Percentiles rank a stretch among this genome's conserved stretches.
Evolutionary conservation across 2,113 vertebrate species (phyloP).

Genomic region (Piaya cayana): DNA sequence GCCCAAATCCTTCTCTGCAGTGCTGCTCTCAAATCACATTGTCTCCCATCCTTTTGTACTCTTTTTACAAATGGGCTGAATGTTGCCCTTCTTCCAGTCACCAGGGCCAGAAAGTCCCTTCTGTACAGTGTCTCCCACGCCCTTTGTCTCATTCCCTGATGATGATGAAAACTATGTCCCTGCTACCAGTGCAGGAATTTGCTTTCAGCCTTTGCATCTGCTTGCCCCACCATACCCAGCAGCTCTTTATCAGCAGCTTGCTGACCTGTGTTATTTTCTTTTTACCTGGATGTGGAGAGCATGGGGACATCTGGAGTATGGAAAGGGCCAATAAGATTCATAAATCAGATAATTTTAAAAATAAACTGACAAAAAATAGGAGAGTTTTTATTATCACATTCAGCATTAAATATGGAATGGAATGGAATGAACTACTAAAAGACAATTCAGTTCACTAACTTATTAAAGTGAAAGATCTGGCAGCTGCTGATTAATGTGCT

Average conservation of each 20-base stretch:
- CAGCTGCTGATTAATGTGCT: not conserved
- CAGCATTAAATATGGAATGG: not conserved
- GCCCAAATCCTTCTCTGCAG: too few relatives aligned
- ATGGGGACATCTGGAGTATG: not conserved
- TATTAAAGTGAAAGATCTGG: not conserved
- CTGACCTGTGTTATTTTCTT: not conserved
- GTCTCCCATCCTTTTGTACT: too few relatives aligned
- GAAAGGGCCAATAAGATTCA: not conserved
- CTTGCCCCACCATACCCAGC: rapidly evolving
- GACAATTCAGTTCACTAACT: not conserved
- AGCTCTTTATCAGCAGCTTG: not conserved
- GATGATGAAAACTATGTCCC: rapidly evolving
- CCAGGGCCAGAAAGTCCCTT: not conserved
- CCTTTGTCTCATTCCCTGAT: not conserved
- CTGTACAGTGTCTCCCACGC: rapidly evolving
- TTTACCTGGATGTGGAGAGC: not conserved
- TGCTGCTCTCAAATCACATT: too few relatives aligned
- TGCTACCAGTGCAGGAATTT: not conserved
- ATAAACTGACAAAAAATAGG: not conserved
- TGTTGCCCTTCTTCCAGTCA: too few relatives aligned
- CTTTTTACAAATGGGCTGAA: too few relatives aligned
- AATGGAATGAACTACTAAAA: not conserved
- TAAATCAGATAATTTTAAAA: not conserved
- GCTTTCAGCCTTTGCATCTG: not conserved
- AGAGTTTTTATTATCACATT: not conserved